Percentiles rank a stretch among this genome's conserved stretches.
Evolutionary conservation across 2,888 invertebrate species (phyloP).

Genomic region (Tetranychus piercei): DNA sequence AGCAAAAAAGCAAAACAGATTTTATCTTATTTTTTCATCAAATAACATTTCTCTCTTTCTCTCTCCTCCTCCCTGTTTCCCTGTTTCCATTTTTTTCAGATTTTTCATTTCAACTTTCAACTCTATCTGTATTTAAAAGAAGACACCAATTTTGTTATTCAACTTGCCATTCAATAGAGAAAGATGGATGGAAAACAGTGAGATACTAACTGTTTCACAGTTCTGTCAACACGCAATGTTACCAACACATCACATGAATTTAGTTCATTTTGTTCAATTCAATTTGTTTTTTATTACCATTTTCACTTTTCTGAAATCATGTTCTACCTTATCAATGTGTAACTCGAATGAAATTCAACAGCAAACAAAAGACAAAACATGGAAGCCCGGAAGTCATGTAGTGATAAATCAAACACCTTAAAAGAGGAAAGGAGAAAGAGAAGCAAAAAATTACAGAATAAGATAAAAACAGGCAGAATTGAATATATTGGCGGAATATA

Average conservation of each 20-base stretch:
- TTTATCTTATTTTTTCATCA: not conserved
- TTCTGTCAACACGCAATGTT: too few species aligned
- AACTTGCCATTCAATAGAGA: too few species aligned
- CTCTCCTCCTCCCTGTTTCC: constrained; percentile 3
- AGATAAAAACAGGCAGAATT: not conserved
- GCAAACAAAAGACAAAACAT: not conserved
- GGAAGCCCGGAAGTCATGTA: constrained; percentile 1
- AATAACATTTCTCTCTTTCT: constrained; percentile 8
- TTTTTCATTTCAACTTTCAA: constrained; percentile 5
- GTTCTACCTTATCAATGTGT: too few species aligned
- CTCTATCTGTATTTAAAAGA: not conserved
- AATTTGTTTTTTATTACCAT: too few species aligned
- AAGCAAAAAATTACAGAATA: not conserved
- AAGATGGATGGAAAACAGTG: not conserved
- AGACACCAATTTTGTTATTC: not conserved
- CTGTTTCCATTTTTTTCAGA: not conserved
- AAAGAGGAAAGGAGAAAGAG: not conserved
- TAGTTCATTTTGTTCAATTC: too few species aligned
- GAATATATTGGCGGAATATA: not conserved
- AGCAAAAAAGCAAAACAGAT: not conserved
- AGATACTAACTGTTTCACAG: not conserved
- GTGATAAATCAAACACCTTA: constrained; percentile 1
- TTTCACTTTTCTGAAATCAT: too few species aligned
- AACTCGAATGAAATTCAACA: too few species aligned
- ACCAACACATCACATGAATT: too few species aligned